A percentile compares a stretch with the other conserved stretches of the same genome.
These are phyloP conservation scores for Sarcophaga variegata DNA, from an alignment of 2,888 invertebrate genomes.

Conservation along the genomic window DNA sequence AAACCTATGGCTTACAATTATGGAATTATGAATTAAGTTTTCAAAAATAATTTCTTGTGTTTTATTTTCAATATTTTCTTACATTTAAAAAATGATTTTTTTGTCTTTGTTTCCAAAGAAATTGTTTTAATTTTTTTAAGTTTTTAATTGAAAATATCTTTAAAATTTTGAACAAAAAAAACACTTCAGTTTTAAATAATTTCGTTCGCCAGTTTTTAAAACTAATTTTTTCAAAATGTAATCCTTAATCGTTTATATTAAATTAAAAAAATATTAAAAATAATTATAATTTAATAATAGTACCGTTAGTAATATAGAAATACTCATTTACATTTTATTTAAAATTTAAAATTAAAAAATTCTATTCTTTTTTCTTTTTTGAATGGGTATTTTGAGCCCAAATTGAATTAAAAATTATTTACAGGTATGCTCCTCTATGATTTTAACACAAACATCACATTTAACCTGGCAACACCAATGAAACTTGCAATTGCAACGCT, in stretches of 20 bases:
- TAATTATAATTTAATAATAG: too few species aligned
- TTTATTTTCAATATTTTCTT: conserved; percentile 29
- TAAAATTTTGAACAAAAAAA: neutral
- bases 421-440: conserved; percentile 92
- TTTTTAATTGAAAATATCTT: neutral
- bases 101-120: conserved; percentile 6
- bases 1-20: conserved; percentile 44
- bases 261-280: too few species aligned
- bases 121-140: neutral
- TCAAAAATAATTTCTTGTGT: conserved; percentile 21
- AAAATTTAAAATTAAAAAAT: conserved; percentile 5
- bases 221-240: conserved; percentile 52
- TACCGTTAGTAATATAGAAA: neutral
- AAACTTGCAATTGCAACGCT: conserved; percentile 96
- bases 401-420: conserved; percentile 84
- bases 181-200: neutral
- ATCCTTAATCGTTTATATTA: conserved; percentile 38
- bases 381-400: conserved; percentile 19
- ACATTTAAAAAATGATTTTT: conserved; percentile 16
- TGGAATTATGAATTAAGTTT: conserved; percentile 52
- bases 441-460: conserved; percentile 92
- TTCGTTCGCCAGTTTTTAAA: conserved; percentile 48
- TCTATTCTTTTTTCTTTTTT: neutral
- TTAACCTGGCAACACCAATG: conserved; percentile 98
- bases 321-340: conserved; percentile 43